Base-by-base conservation (phyloP, 2,113 vertebrate genomes). In the Telmatochromis sp. region DNA sequence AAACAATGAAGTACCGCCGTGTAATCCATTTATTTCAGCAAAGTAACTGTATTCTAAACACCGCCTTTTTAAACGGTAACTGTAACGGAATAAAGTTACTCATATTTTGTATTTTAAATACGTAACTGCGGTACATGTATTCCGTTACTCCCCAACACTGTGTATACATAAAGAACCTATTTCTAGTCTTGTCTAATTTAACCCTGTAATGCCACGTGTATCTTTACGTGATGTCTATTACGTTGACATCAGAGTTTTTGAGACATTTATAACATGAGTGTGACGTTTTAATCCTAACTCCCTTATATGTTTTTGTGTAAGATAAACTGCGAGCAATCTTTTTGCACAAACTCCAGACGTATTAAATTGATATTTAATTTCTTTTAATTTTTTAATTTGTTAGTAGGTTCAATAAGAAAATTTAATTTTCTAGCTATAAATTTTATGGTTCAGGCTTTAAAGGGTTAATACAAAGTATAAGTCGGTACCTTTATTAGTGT, bases 1-100 rank as follows among this genome's bases (percentile, higher is more conserved):
- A 45, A 45, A 45, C 42, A 45, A 3, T 3, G 42, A 45, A 45
- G 42, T 45, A 45, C 42, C 13, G 23, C 23, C 23, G 23, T 23
- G 23, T 23, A 23, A 23, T 45, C 42, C 42, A 15, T 45, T 45
- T 15, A 45, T 45, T 45, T 45, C 42, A 45, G 4, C 42, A 45
- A 45, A 45, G 42, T 45, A 45, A 45, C 42, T 45, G 13, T 45
- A 45, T 45, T 45, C 13, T 45, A 0, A 45, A 45, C 7, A 45
- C 6, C 42, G 0, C 42, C 0, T 45, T 45, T 45, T 45, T 45
- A 45, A 45, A 0, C 13, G 0, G 6, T 45, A 45, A 45, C 42
- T 45, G 13, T 45, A 45, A 15, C 13, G 3, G 6, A 42, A 45
- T 45, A 45, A 0, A 45, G 42, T 45, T 14, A 45, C 42, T 45